These are phyloP conservation scores for Dryadula phaetusa DNA, from an alignment of 2,888 invertebrate genomes.

Conservation along the genomic window DNA sequence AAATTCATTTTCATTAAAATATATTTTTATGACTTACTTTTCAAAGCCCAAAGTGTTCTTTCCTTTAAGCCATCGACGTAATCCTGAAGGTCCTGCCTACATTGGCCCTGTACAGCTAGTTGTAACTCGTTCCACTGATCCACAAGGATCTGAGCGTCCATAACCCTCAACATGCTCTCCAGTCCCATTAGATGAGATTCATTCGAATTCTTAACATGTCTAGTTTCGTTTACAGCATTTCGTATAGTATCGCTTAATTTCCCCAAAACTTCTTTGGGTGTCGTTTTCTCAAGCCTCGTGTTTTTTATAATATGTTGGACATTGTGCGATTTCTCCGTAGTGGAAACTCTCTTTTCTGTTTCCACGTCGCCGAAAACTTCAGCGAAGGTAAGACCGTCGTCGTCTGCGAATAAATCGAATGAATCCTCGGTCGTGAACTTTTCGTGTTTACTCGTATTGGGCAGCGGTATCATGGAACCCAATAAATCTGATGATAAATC, in stretches of 20 bases:
- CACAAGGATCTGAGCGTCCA: constrained; percentile 82
- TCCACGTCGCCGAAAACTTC: constrained; percentile 63
- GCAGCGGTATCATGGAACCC: constrained; percentile 61
- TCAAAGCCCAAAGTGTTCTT: constrained; percentile 87
- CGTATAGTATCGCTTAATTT: constrained; percentile 68
- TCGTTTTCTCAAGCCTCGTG: constrained; percentile 63
- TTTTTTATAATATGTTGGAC: constrained; percentile 78
- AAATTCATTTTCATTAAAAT: not conserved
- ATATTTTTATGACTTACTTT: constrained; percentile 83
- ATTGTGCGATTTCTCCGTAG: constrained; percentile 75
- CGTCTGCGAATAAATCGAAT: constrained; percentile 72
- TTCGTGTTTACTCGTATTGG: constrained; percentile 54
- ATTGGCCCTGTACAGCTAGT: constrained; percentile 75
- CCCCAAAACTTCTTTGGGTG: constrained; percentile 59
- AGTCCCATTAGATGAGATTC: constrained; percentile 61
- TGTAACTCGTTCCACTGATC: constrained; percentile 83
- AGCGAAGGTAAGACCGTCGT: constrained; percentile 73
- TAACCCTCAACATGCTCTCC: constrained; percentile 82
- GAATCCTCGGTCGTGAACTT: constrained; percentile 60
- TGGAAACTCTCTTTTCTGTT: constrained; percentile 58
- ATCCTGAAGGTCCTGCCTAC: constrained; percentile 83
- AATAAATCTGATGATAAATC: constrained; percentile 68
- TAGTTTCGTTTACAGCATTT: constrained; percentile 71
- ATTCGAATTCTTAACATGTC: constrained; percentile 54
- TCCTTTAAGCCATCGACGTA: constrained; percentile 85